These are phyloP conservation scores for Hyles vespertilio DNA, from an alignment of 1,140 invertebrate species.

Conservation along the genomic window DNA sequence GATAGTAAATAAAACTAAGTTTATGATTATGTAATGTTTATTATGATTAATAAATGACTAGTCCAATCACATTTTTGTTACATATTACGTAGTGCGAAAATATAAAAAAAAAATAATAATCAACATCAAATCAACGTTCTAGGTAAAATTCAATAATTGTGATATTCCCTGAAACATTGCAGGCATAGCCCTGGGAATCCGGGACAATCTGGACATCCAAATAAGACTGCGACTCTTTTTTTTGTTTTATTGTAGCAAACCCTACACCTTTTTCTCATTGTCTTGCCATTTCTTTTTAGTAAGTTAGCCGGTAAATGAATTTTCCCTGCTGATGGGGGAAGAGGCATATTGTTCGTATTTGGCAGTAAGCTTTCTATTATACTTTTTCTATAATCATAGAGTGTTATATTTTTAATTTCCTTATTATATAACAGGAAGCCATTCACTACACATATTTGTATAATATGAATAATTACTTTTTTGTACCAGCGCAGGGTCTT, in stretches of 20 bases:
- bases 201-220: neutral
- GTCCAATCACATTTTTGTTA: too few relatives aligned
- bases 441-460: slow-evolving; percentile 15
- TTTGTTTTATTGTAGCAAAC: neutral
- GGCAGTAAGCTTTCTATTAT: neutral
- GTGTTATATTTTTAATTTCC: neutral
- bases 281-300: neutral
- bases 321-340: neutral
- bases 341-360: neutral
- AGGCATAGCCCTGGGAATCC: neutral
- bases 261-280: neutral
- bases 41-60: too few relatives aligned
- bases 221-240: neutral
- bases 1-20: too few relatives aligned
- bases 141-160: neutral
- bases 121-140: too few relatives aligned
- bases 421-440: neutral
- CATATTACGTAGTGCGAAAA: too few relatives aligned
- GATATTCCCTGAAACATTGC: neutral
- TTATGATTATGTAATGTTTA: too few relatives aligned
- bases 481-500: slow-evolving; percentile 45
- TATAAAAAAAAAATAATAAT: too few relatives aligned
- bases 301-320: neutral
- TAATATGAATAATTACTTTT: slow-evolving; percentile 25
- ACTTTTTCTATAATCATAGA: neutral